A percentile compares a stretch with the other conserved stretches of the same genome.
Conservation (phyloP, 2,888 invertebrate genomes). For the Callyntrura sp. region DNA sequence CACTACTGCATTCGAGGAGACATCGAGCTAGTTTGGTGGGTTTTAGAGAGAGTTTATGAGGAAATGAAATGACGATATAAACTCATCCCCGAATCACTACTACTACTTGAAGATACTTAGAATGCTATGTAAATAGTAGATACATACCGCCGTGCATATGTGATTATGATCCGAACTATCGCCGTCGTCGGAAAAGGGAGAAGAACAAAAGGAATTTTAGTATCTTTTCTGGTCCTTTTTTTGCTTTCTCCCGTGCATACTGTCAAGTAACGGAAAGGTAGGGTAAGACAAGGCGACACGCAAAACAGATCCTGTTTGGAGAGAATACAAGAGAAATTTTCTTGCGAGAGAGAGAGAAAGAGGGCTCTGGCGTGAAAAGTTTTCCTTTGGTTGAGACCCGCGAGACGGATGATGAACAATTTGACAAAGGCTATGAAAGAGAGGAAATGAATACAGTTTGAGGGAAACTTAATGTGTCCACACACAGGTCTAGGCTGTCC, state of each 20-base stretch:
- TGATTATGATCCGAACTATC: background rate
- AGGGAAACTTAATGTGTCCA: too few species aligned
- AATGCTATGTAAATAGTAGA: background rate
- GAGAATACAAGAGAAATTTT: background rate
- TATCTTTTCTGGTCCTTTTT: background rate
- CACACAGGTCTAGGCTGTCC: too few species aligned
- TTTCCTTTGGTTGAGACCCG: background rate
- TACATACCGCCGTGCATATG: background rate
- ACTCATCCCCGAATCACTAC: too few species aligned
- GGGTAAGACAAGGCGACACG: background rate
- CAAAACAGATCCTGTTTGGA: background rate
- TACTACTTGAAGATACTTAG: background rate
- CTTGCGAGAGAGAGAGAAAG: background rate
- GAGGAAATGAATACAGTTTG: too few species aligned
- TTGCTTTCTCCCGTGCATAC: background rate
- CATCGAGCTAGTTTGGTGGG: background rate
- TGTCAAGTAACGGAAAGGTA: background rate
- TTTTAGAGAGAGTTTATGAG: background rate
- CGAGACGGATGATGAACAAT: background rate
- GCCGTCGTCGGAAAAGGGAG: background rate
- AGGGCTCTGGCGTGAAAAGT: too few species aligned
- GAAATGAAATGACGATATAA: background rate
- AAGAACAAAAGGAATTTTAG: slow-evolving; percentile 24
- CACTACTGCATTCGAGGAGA: too few species aligned
- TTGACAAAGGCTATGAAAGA: background rate